Percentiles rank a stretch among this genome's conserved stretches.
Evolutionary conservation across 1,140 invertebrate species (phyloP).

Genomic region (Tyrophagus putrescentiae): DNA sequence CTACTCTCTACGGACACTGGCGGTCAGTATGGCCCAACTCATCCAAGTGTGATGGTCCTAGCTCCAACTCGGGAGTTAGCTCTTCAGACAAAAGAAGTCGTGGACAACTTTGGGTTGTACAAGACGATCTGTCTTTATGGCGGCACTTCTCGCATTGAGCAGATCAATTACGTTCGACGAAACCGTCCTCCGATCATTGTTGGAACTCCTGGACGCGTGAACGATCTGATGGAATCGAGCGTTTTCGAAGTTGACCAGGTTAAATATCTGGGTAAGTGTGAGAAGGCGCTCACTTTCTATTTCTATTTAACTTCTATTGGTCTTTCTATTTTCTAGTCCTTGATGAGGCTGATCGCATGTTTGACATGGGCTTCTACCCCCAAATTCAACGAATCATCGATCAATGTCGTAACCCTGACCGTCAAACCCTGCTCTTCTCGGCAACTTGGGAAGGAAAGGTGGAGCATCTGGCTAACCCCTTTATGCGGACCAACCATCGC

Average conservation of each 20-base stretch:
- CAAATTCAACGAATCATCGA: slow-evolving; percentile 19
- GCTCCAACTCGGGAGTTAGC: slow-evolving; percentile 79
- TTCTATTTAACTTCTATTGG: background rate
- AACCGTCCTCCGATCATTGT: slow-evolving; percentile 1
- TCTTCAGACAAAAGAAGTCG: slow-evolving; percentile 45
- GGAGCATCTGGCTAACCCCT: slow-evolving; percentile 42
- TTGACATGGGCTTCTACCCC: slow-evolving; percentile 31
- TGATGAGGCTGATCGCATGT: slow-evolving; percentile 21
- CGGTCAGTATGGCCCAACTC: slow-evolving; percentile 42
- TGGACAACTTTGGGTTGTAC: slow-evolving; percentile 19
- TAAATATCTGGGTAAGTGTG: slow-evolving; percentile 28
- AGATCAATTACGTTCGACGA: slow-evolving; percentile 36
- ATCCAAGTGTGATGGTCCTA: slow-evolving; percentile 67
- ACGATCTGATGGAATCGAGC: slow-evolving; percentile 5
- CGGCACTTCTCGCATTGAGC: slow-evolving; percentile 15
- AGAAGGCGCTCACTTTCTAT: background rate
- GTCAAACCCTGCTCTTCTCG: slow-evolving; percentile 27
- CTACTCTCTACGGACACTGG: slow-evolving; percentile 32
- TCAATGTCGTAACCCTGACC: slow-evolving; percentile 30
- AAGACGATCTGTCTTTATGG: slow-evolving; percentile 18
- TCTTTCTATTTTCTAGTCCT: slow-evolving; percentile 40
- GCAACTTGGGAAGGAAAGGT: slow-evolving; percentile 42
- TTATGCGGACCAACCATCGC: slow-evolving; percentile 38
- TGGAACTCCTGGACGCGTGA: slow-evolving; percentile 16
- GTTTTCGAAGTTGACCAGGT: background rate